Evolutionary conservation across 2,888 invertebrate genomes (phyloP).

Genomic region (Gortyna flavago): DNA sequence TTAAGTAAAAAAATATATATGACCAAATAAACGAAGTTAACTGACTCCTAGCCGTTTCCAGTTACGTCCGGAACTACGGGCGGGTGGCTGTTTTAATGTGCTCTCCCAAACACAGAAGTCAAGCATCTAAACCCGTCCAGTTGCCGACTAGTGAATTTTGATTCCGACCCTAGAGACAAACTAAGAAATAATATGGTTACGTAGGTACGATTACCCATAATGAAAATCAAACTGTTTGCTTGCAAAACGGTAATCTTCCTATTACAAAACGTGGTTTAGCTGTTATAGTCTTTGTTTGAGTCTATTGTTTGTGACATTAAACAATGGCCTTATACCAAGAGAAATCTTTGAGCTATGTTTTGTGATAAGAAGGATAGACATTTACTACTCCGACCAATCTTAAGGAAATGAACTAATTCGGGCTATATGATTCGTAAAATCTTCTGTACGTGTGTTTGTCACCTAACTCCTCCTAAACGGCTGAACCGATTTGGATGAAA

Average conservation of each 20-base stretch:
- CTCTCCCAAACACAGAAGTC: conserved; percentile 54
- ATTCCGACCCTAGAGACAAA: conserved; percentile 55
- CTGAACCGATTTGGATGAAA: no score
- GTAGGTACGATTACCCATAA: conserved; percentile 23
- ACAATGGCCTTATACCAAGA: neutral
- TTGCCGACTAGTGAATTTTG: conserved; percentile 63
- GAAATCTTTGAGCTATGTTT: neutral
- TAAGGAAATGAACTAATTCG: neutral
- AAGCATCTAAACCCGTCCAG: conserved; percentile 52
- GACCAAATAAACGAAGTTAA: conserved; percentile 34
- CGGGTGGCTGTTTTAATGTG: conserved; percentile 53
- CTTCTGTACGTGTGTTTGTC: no score
- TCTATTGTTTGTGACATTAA: conserved; percentile 14
- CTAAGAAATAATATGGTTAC: conserved; percentile 39
- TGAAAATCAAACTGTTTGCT: conserved; percentile 44
- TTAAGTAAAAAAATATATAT: conserved; percentile 50
- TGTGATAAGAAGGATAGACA: neutral
- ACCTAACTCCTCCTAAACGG: no score
- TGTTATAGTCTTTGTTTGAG: neutral
- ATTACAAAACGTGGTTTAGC: conserved; percentile 2
- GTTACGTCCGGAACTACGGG: conserved; percentile 53
- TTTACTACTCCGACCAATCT: neutral
- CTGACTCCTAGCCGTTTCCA: conserved; percentile 51
- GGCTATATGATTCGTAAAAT: neutral
- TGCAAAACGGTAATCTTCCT: conserved; percentile 16